Base-by-base conservation (phyloP, 2,888 invertebrate genomes). In the Spilarctia lutea region DNA sequence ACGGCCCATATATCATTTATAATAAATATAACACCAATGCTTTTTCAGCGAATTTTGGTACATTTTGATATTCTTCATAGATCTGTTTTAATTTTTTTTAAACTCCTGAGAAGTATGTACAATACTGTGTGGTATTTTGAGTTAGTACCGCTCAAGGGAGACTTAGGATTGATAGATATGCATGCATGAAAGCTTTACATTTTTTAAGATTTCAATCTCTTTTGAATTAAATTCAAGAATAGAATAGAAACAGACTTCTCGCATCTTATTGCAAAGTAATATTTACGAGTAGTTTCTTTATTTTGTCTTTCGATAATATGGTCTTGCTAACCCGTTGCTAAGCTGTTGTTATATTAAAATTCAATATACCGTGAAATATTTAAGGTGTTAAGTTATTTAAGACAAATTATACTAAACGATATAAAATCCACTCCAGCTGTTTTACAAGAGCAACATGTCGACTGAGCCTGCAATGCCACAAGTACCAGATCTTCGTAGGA, bases 401-500 rank as follows among this genome's bases (percentile, higher is more conserved):
- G 18, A 20, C 20, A 20, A 20, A 20, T 48, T 8, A 52, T 52
- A n/a, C 52, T n/a, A n/a, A 56, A 56, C 56, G n/a, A 56, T 3
- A n/a, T n/a, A n/a, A n/a, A 56, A 56, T n/a, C 56, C 81, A 75
- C 74, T 69, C 45, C 69, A 30, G 75, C 76, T 27, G 56, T 60
- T 71, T 78, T 67, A 71, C 69, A 52, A 68, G 74, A 74, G 72
- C 71, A 71, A 76, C 72, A 73, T 79, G 72, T 79, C 68, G 75
- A 68, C n/a, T 56, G 60, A 71, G 48, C 66, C 39, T 42, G 68
- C 4, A 45, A 71, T 52, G 60, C 67, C 72, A 72, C 67, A 71
- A 73, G 72, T 63, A 69, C 70, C 68, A 75, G 81, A 83, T 81
- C 80, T 82, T 80, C 80, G 65, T 66, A 76, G 72, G 82, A 24